Evolutionary conservation across 1,140 invertebrate genomes (phyloP), one percentile per base, ranked within the genome.

Genomic region (Meteorus sp.): DNA sequence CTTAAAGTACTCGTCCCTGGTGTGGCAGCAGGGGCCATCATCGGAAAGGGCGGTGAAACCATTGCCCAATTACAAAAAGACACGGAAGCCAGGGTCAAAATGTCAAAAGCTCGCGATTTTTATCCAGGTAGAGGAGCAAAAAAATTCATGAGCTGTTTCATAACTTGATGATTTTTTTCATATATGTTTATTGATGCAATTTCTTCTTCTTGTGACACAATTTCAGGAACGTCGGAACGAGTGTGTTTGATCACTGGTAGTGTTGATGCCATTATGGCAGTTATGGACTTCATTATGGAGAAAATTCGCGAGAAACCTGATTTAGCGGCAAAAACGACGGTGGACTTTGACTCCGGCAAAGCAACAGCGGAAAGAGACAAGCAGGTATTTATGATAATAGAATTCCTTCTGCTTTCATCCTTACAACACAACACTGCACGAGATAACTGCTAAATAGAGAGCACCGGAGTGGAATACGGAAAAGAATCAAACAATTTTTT

Each of bases 221-320:
- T 62, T 85, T 9, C 76, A 97, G 95, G 95, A 69, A 99, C 97
- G 63, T 92, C 92, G 65, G 97, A 99, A 79, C 85, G 97, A 61
- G 94, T 99, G 31, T 99, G 97, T 80, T 83, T 99, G 48, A 97
- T 99, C 70, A 97, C 95, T 33, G 97, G 97, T 48, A 92, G 88
- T 47, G 87, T 95, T 54, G 94, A 97, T 54, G 89, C 93, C 62
- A 95, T 98, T 66, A 90, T 96, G 86, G 85, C 89, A 63, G 95
- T 97, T 50, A 86, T 98, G 81, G 91, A 92, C 70, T 97, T 97
- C 75, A 97, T 99, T 64, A 95, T 95, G 89, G 95, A 98, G 71
- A 98, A 97, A 84, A 98, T 99, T 66, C 88, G 92, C 70, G 96
- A 99, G 78, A 98, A 98, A 76, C 95, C 96, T 41, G 97, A 98